Conservation (phyloP, 2,888 invertebrate genomes). For the Drosophila bunnanda region DNA sequence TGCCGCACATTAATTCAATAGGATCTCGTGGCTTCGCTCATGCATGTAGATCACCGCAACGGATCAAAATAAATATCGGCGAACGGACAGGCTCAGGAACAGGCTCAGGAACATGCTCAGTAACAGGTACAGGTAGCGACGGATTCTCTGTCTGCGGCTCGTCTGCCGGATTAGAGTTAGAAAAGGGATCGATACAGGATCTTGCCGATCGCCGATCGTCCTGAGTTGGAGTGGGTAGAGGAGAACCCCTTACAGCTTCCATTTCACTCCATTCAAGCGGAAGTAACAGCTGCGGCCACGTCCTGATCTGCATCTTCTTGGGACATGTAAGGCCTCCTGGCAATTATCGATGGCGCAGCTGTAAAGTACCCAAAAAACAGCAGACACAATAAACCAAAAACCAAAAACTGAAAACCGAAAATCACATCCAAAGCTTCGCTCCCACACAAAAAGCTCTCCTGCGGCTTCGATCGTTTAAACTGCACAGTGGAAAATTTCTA, state of each 20-base stretch:
- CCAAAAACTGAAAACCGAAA: slow-evolving; percentile 3
- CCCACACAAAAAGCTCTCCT: slow-evolving; percentile 65
- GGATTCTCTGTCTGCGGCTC: slow-evolving; percentile 38
- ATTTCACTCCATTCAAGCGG: slow-evolving; percentile 56
- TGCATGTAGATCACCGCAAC: slow-evolving; percentile 53
- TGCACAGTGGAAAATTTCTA: slow-evolving; percentile 6
- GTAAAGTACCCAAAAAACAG: slow-evolving; percentile 59
- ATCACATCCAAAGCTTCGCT: slow-evolving; percentile 66
- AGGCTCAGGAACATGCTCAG: slow-evolving; percentile 46
- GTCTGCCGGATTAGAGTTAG: slow-evolving; percentile 68
- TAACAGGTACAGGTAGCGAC: slow-evolving; percentile 57
- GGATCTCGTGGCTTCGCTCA: slow-evolving; percentile 43
- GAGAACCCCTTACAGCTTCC: slow-evolving; percentile 28
- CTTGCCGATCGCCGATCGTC: slow-evolving; percentile 4
- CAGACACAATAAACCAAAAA: slow-evolving; percentile 18
- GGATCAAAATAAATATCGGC: slow-evolving; percentile 51
- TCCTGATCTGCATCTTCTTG: slow-evolving; percentile 35
- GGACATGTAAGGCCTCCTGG: slow-evolving; percentile 38
- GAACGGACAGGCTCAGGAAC: slow-evolving; percentile 24
- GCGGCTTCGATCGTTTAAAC: background rate
- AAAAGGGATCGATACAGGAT: slow-evolving; percentile 52
- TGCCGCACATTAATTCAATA: slow-evolving; percentile 73
- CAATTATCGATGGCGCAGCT: slow-evolving; percentile 73
- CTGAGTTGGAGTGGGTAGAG: slow-evolving; percentile 28
- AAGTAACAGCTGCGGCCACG: slow-evolving; percentile 72